Percentiles rank a stretch among this genome's conserved stretches.
phyloP scores from a whole-genome alignment of 2,113 vertebrate genomes.

The Cathartes aura region DNA sequence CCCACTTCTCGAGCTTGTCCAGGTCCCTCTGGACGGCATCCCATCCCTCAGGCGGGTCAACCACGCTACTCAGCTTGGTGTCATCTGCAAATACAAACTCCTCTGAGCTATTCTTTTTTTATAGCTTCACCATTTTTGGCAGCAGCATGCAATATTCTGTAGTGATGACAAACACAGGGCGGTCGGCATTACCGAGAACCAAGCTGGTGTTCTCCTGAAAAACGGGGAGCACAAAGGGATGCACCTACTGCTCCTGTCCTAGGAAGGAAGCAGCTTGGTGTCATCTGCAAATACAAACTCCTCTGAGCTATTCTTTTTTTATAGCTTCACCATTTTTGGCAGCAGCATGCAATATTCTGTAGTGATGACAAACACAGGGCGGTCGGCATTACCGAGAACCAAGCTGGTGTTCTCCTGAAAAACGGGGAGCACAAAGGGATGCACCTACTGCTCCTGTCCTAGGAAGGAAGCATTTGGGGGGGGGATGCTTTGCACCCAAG shows the following conservation, averaged over 20 bases:
- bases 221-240: not conserved
- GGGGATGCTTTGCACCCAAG: not conserved
- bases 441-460: not conserved
- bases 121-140: not conserved
- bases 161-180: not conserved
- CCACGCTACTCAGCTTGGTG: not conserved
- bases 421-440: not conserved
- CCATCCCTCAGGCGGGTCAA: fast-evolving
- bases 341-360: not conserved
- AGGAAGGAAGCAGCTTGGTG: not conserved
- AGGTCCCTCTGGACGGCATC: not conserved
- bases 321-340: not conserved
- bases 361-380: not conserved
- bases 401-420: not conserved
- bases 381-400: not conserved
- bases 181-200: not conserved
- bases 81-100: not conserved
- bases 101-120: not conserved
- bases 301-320: not conserved
- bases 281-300: not conserved
- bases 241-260: not conserved
- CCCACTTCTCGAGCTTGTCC: not conserved
- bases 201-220: not conserved
- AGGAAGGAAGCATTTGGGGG: not conserved
- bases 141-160: not conserved